These are phyloP conservation scores for Phocides pigmalion DNA, from an alignment of 1,140 invertebrate genomes.

Conservation along the genomic window DNA sequence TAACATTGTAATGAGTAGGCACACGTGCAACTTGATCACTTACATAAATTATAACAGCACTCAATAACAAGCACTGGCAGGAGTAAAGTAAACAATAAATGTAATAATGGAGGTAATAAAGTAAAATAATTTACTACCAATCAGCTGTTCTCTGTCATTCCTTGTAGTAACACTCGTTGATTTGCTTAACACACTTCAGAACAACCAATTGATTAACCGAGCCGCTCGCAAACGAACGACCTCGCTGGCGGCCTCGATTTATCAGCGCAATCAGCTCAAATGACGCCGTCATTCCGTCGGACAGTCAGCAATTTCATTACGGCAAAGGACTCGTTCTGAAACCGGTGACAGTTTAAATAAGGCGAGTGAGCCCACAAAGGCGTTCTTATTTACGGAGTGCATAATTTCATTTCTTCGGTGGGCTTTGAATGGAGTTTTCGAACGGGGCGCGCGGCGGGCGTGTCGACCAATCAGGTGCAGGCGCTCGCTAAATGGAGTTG, in stretches of 20 bases:
- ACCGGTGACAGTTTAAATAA: slow-evolving; percentile 65
- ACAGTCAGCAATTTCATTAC: slow-evolving; percentile 54
- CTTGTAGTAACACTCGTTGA: slow-evolving; percentile 14
- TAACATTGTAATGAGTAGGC: no score
- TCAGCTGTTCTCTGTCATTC: slow-evolving; percentile 6
- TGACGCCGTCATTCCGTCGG: slow-evolving; percentile 32
- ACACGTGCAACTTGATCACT: no score
- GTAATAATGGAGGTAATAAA: no score
- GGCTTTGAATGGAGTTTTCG: slow-evolving; percentile 48
- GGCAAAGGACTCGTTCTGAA: slow-evolving; percentile 41
- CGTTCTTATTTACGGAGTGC: slow-evolving; percentile 74
- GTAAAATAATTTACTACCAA: slow-evolving; percentile 7
- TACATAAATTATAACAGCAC: no score
- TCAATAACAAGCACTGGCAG: no score
- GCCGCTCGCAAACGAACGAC: not conserved
- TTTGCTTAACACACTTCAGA: slow-evolving; percentile 27
- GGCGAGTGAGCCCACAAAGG: slow-evolving; percentile 60
- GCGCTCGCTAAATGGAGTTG: slow-evolving; percentile 65
- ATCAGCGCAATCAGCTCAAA: slow-evolving; percentile 30
- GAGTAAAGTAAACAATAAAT: no score
- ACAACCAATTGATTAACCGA: slow-evolving; percentile 30
- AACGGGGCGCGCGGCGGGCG: slow-evolving; percentile 60
- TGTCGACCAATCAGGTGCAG: slow-evolving; percentile 76
- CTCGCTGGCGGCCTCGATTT: slow-evolving; percentile 19
- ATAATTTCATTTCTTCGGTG: slow-evolving; percentile 75